Base-by-base conservation (phyloP, 2,888 invertebrate species). In the Epsilonema sp. region DNA sequence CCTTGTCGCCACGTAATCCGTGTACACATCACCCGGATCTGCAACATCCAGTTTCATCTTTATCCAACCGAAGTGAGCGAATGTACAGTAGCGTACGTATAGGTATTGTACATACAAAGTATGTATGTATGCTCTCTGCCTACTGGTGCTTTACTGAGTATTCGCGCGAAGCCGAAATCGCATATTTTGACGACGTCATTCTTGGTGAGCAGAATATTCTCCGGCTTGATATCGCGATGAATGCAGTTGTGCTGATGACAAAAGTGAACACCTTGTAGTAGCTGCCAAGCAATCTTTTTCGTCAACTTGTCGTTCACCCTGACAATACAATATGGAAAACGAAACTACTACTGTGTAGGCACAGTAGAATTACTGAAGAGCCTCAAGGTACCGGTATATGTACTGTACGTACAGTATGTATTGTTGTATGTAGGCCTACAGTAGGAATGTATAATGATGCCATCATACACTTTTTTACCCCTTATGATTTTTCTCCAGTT, bases 131-230 rank as follows among this genome's bases (percentile, higher is more conserved):
- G n/a, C n/a, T n/a, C n/a, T n/a, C n/a, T n/a, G n/a, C n/a, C n/a
- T n/a, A n/a, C n/a, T n/a, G n/a, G n/a, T n/a, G n/a, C n/a, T n/a
- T 65, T 58, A 74, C 74, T 73, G 62, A 97, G 75, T 76, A 90
- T 82, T 60, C 97, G 75, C 0, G 97, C 97, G 69, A 97, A 97
- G 44, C 97, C 97, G 69, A 97, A 97, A 70, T 97, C 94, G 65
- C 87, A 97, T 2, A 97, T 73, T 68, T 97, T 97, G 51, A 97
- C 87, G 46, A 89, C 81, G 1, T 90, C 90, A 51, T 80, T 80
- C 47, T 78, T 76, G 16, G 89, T 92, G 48, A 97, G 76, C 45
- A 97, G 74, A 51, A 97, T 94, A 68, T 97, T 97, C 72, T 97
- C 97, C 1, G 97, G 97, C 67, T 97, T 97, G 38, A 97, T 89